Conservation (phyloP, 2,797 vertebrate genomes). For the Neosilurus mollespiculum region DNA sequence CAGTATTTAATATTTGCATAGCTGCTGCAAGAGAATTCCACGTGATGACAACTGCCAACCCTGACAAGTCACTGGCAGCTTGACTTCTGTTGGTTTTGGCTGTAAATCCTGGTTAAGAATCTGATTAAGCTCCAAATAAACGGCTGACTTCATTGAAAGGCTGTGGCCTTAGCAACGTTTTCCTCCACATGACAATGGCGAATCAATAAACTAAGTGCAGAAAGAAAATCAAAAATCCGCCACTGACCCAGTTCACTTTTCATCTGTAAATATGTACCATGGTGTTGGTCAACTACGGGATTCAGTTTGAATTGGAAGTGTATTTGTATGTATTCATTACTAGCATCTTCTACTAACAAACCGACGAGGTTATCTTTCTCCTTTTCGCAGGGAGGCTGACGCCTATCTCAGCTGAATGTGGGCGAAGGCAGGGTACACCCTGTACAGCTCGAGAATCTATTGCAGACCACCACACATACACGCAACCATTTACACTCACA, state of each 20-base stretch:
- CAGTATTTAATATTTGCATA: neutral
- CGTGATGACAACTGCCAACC: neutral
- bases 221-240: conserved; percentile 2
- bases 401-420: too few relatives aligned
- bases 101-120: neutral
- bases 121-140: conserved; percentile 29
- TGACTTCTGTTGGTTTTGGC: conserved; percentile 35
- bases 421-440: too few relatives aligned
- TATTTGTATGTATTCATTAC: neutral
- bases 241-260: conserved; percentile 1
- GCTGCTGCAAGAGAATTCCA: neutral
- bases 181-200: conserved; percentile 19
- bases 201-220: neutral
- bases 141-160: conserved; percentile 9
- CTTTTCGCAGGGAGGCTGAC: too few relatives aligned
- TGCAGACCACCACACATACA: too few relatives aligned
- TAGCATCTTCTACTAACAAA: neutral
- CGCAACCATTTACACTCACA: too few relatives aligned
- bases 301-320: neutral
- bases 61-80: conserved; percentile 23
- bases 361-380: neutral
- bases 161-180: conserved; percentile 19
- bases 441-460: too few relatives aligned
- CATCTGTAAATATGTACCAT: neutral
- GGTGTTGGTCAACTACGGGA: neutral